Base-by-base conservation (phyloP, 2,888 invertebrate genomes). In the Entomobrya proxima region DNA sequence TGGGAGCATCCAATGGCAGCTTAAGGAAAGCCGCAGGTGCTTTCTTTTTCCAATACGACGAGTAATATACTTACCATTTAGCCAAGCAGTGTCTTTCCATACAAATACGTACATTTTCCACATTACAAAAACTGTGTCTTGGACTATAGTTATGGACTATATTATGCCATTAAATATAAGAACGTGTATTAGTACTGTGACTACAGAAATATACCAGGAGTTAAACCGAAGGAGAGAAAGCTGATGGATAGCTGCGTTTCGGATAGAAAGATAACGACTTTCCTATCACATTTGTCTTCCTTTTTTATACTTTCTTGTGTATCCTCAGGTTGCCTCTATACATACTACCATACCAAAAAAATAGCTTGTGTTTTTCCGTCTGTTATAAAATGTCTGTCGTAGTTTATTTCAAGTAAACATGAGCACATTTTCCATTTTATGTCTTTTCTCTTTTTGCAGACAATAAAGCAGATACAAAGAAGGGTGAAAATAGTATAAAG, bases 321-420 rank as follows among this genome's bases (percentile, higher is more conserved):
- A 85, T 85, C 85, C 85, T 85, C 85, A 85, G 85, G 85, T 85
- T 85, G 85, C 85, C 47, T n/a, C n/a, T n/a, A n/a, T n/a, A n/a
- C n/a, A n/a, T n/a, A n/a, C n/a, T n/a, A n/a, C n/a, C n/a, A n/a
- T n/a, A n/a, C n/a, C n/a, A n/a, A n/a, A n/a, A n/a, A n/a, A n/a
- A n/a, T n/a, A n/a, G n/a, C 24, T 21, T 69, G 44, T 69, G 24
- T 37, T 67, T 18, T 44, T 44, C 37, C 21, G 2, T n/a, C 11
- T 30, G 15, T 11, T 32, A 11, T 32, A n/a, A 83, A 77, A 83
- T 83, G 76, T 69, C 83, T 67, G 44, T 24, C 67, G 69, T 83
- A 13, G 61, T 81, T 83, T 76, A 50, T 69, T 61, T 32, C 55
- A 32, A 50, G 58, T 40, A 84, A 76, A 84, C 69, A 77, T 83